phyloP scores from a whole-genome alignment of 2,797 vertebrate genomes.

The Accipiter minullus region DNA sequence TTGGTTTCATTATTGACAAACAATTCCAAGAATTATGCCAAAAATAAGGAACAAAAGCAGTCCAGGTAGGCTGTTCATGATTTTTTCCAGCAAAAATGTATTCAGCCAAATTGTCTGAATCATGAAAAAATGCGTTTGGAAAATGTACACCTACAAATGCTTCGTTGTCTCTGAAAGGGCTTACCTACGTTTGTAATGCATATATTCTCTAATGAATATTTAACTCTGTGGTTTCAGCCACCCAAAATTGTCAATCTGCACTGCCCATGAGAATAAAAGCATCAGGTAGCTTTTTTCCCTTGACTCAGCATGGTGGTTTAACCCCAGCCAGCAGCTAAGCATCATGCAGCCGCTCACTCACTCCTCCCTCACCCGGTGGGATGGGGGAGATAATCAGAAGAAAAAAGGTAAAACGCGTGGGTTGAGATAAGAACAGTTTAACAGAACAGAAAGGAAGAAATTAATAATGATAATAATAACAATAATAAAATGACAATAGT shows the following conservation, averaged over 20 bases:
- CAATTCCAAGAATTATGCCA: not conserved
- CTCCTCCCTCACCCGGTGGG: no score
- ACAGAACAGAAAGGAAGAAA: no score
- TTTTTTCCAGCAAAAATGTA: not conserved
- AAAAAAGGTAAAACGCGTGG: no score
- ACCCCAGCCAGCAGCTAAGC: no score
- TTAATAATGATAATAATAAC: no score
- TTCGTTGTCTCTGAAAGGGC: not conserved
- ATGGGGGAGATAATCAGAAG: no score
- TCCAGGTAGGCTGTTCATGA: not conserved
- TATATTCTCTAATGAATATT: not conserved
- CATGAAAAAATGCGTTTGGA: not conserved
- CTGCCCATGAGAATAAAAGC: not conserved
- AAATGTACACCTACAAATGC: not conserved
- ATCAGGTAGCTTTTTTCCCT: not conserved
- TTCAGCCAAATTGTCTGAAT: not conserved
- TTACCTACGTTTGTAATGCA: not conserved
- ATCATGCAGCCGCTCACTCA: no score
- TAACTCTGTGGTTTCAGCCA: not conserved
- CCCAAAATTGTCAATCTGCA: rapidly evolving
- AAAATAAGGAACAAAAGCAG: not conserved
- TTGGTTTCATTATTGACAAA: not conserved
- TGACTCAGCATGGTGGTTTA: not conserved
- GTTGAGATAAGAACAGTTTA: no score
- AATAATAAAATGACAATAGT: no score